Conservation (phyloP, 1,140 invertebrate genomes). For the Chironomus tepperi region DNA sequence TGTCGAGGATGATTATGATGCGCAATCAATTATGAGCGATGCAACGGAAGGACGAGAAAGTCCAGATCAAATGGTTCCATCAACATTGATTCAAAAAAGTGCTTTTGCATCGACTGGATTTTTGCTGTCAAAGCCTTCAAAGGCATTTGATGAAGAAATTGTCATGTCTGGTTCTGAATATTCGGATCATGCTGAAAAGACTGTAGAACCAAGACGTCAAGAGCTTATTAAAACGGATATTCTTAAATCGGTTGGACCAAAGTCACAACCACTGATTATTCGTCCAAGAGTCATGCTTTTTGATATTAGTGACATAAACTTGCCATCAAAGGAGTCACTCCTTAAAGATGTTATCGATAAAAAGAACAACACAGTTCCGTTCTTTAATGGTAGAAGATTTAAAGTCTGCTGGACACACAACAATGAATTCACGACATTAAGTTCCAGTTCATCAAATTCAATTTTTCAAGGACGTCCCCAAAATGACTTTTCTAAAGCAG, state of each 20-base stretch:
- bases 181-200: not conserved
- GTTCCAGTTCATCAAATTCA: constrained; percentile 29
- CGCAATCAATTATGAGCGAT: constrained; percentile 28
- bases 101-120: constrained; percentile 25
- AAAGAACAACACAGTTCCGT: constrained; percentile 53
- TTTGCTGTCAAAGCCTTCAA: constrained; percentile 25
- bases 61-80: constrained; percentile 27
- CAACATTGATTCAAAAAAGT: not conserved
- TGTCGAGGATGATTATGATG: constrained; percentile 30
- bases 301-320: constrained; percentile 40
- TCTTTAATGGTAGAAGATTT: constrained; percentile 57
- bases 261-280: constrained; percentile 31
- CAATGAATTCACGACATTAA: constrained; percentile 48
- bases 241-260: constrained; percentile 29
- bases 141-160: not conserved
- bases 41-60: constrained; percentile 25
- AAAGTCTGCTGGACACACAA: constrained; percentile 65
- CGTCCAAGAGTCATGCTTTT: constrained; percentile 37
- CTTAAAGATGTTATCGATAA: constrained; percentile 43
- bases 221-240: not conserved
- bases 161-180: not conserved
- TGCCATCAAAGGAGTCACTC: constrained; percentile 42
- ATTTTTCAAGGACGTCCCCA: constrained; percentile 29
- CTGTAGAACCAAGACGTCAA: not conserved
- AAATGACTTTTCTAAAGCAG: constrained; percentile 9